phyloP scores from a whole-genome alignment of 2,888 invertebrate genomes.

The Spisula solida region DNA sequence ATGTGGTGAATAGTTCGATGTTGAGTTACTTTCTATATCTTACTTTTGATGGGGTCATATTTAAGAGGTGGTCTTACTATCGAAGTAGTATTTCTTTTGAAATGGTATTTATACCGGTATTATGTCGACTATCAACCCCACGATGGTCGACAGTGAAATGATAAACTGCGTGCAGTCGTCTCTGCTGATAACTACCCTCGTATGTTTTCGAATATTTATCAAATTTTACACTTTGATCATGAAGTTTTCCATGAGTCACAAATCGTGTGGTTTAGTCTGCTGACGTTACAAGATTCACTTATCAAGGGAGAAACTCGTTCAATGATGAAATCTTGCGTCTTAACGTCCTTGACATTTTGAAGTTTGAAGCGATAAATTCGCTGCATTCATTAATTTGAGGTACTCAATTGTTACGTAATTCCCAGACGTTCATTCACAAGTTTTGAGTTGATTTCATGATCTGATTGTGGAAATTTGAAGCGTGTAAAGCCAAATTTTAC shows the following conservation, averaged over 20 bases:
- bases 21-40: too few relatives aligned
- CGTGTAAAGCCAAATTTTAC: too few relatives aligned
- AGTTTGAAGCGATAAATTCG: not conserved
- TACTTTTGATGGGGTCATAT: too few relatives aligned
- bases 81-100: too few relatives aligned
- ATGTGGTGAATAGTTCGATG: too few relatives aligned
- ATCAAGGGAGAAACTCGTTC: not conserved
- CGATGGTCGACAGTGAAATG: not conserved
- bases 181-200: not conserved
- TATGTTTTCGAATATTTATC: not conserved
- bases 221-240: not conserved
- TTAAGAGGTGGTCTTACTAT: too few relatives aligned
- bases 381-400: not conserved
- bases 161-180: not conserved
- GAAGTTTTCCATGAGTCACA: conserved; percentile 1
- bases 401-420: too few relatives aligned
- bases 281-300: not conserved
- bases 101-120: too few relatives aligned
- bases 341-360: not conserved
- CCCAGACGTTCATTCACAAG: too few relatives aligned
- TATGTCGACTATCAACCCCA: not conserved
- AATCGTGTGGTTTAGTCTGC: not conserved
- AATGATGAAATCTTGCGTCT: not conserved
- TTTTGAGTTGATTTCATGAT: too few relatives aligned
- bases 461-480: too few relatives aligned